A percentile compares a stretch with the other conserved stretches of the same genome.
Evolutionary conservation across 2,113 vertebrate genomes (phyloP).

Genomic region (Rhynchopsitta pachyrhyncha): DNA sequence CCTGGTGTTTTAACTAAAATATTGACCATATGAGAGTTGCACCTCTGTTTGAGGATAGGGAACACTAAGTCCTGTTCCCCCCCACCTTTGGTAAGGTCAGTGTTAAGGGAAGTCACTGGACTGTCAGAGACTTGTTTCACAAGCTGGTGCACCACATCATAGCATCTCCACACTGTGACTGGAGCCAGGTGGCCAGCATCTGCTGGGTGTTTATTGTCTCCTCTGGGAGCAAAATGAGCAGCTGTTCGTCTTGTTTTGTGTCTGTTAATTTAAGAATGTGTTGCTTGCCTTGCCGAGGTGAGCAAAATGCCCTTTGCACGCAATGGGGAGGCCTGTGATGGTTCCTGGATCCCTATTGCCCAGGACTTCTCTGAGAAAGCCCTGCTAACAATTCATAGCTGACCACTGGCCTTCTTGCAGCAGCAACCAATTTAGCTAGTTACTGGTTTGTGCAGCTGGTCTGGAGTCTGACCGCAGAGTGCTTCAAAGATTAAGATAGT

Average conservation of each 20-base stretch:
- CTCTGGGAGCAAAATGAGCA: background rate
- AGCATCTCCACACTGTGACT: accelerated
- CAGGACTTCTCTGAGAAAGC: accelerated
- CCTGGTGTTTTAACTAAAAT: background rate
- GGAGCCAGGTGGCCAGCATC: background rate
- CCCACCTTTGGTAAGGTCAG: background rate
- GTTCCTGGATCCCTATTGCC: background rate
- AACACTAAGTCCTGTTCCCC: background rate
- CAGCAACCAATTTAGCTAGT: background rate
- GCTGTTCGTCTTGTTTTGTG: accelerated
- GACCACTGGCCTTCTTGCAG: background rate
- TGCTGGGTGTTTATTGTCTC: background rate
- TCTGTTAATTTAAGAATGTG: background rate
- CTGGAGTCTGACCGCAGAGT: background rate
- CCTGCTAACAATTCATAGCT: background rate
- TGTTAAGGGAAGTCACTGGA: accelerated
- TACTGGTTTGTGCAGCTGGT: background rate
- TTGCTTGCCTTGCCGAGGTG: background rate
- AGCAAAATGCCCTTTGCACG: background rate
- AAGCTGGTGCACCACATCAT: background rate
- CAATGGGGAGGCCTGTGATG: background rate
- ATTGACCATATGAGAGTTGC: background rate
- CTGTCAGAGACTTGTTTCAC: background rate
- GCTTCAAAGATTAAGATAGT: background rate
- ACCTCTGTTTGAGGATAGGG: background rate